Conservation (phyloP, 2,888 invertebrate species). For the Cerastoderma edule region DNA sequence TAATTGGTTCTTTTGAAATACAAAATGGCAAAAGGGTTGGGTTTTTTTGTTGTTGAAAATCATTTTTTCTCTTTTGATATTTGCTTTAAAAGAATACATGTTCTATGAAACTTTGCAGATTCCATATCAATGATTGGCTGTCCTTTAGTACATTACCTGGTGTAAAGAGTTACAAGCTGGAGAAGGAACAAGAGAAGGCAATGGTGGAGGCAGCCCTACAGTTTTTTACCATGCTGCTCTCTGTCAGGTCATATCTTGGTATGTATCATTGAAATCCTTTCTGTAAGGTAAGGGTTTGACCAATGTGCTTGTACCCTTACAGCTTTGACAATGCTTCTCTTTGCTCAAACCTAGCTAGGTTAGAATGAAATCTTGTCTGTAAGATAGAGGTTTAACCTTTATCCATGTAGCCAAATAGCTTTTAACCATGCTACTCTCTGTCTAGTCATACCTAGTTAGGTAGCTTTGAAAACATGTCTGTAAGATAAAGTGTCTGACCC, state of each 20-base stretch:
- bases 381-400: too few relatives aligned
- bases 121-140: constrained; percentile 93
- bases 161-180: constrained; percentile 82
- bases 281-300: neutral
- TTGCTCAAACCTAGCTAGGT: too few relatives aligned
- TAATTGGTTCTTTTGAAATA: too few relatives aligned
- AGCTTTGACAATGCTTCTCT: too few relatives aligned
- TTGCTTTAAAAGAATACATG: too few relatives aligned
- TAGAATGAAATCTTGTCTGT: too few relatives aligned
- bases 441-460: too few relatives aligned
- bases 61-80: neutral
- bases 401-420: too few relatives aligned
- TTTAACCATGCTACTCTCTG: too few relatives aligned
- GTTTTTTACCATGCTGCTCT: constrained; percentile 94
- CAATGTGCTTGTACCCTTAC: too few relatives aligned
- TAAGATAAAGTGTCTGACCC: too few relatives aligned
- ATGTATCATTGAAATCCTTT: constrained; percentile 66
- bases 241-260: constrained; percentile 94
- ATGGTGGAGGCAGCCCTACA: constrained; percentile 97
- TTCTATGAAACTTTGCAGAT: constrained; percentile 85
- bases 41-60: neutral
- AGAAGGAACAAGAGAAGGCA: constrained; percentile 92
- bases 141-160: constrained; percentile 72
- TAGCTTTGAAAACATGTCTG: too few relatives aligned
- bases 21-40: neutral